These are phyloP conservation scores for Coelopa pilipes DNA, from an alignment of 2,888 invertebrate species.

Conservation along the genomic window DNA sequence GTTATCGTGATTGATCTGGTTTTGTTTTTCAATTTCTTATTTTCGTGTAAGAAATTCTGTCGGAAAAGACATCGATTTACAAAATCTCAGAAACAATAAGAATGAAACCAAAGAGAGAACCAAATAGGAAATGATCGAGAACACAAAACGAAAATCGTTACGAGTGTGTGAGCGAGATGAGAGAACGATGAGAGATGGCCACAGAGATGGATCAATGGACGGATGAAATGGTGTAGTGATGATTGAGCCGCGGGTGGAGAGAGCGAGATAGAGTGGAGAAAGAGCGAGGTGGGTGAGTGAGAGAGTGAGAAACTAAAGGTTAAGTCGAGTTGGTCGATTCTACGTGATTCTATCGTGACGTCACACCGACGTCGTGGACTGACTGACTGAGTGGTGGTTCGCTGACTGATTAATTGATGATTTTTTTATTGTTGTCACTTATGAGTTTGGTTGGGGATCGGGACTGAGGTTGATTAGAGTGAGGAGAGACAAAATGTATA, in stretches of 20 bases:
- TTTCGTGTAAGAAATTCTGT: constrained; percentile 28
- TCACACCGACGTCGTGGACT: too few relatives aligned
- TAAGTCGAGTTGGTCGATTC: too few relatives aligned
- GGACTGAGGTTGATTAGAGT: too few relatives aligned
- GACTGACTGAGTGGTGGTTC: too few relatives aligned
- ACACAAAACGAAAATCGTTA: constrained; percentile 12
- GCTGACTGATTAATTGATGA: too few relatives aligned
- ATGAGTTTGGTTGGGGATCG: too few relatives aligned
- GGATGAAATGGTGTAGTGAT: background rate
- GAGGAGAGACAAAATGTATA: background rate
- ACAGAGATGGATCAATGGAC: background rate
- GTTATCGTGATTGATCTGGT: background rate
- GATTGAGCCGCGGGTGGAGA: background rate
- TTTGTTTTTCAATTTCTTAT: background rate
- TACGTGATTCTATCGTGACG: too few relatives aligned
- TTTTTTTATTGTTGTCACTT: too few relatives aligned
- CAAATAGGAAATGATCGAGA: constrained; percentile 8
- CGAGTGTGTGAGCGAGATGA: constrained; percentile 5
- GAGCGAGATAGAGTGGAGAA: background rate
- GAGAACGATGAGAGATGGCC: constrained; percentile 12
- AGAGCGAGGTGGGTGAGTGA: background rate
- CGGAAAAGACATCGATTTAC: constrained; percentile 41
- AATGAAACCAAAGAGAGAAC: constrained; percentile 29
- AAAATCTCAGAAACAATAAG: constrained; percentile 33
- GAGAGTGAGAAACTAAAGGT: too few relatives aligned